Base-by-base conservation (phyloP, 2,113 vertebrate species). In the Bambusicola thoracicus region DNA sequence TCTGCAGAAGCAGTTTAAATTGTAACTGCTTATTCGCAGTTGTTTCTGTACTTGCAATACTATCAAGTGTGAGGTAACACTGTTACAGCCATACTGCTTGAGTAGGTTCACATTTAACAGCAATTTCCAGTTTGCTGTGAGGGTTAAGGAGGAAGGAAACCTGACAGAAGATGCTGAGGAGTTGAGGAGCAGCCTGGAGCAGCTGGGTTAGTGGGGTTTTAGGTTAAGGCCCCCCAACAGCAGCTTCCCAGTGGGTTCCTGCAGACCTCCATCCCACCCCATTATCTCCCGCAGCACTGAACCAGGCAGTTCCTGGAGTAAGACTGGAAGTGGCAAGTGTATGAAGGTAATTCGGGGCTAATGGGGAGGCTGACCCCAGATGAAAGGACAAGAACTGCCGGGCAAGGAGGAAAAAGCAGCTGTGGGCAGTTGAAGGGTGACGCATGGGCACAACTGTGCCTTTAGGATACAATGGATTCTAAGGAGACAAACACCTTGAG, bases 401-500 rank as follows among this genome's bases (percentile, higher is more conserved):
- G 65, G 14, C 77, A 81, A 36, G 78, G 24, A 44, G 63, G 9
- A 40, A 55, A 76, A 89, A 73, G 69, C 62, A 94, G 70, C 70
- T 81, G 81, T 79, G 62, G 65, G 58, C 58, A 76, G 80, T 22
- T 85, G 75, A 84, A 81, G 30, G n/a, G n/a, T 48, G 49, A 87
- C 72, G 36, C 5, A 3, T 29, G 75, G 48, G 17, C 86, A 93
- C 20, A 48, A 44, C 36, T 81, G 51, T 68, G 58, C 49, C 63
- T 79, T 76, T 36, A 76, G 8, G 11, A 87, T 70, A 53, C 70
- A 92, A 73, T 67, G 19, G 44, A 56, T 75, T 75, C 69, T 62
- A 73, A 90, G 15, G 36, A 93, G 73, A 66, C 92, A 92, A 94
- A 89, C 30, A 69, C 87, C 83, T 94, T 81, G 86, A 92, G 48